Percentiles rank a stretch among this genome's conserved stretches.
Conservation (phyloP, 2,888 invertebrate species). For the Mesochorus sp. region DNA sequence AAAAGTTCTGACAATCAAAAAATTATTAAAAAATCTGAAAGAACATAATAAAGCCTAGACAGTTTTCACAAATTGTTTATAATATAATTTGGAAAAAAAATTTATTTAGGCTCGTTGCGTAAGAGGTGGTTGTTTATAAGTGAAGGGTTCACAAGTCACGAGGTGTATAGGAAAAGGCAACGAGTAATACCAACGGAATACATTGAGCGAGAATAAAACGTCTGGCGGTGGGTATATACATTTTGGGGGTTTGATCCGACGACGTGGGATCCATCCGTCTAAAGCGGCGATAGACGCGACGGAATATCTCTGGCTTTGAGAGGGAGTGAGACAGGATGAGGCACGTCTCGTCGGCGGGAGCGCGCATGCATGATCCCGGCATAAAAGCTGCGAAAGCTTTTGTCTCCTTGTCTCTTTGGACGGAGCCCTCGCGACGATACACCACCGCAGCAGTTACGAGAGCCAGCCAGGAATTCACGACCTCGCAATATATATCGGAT, state of each 20-base stretch:
- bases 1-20: too few relatives aligned
- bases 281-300: slow-evolving; percentile 20
- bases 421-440: slow-evolving; percentile 6
- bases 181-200: neutral
- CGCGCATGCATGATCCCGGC: slow-evolving; percentile 45
- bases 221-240: too few relatives aligned
- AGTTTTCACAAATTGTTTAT: too few relatives aligned
- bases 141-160: too few relatives aligned
- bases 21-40: too few relatives aligned
- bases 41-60: too few relatives aligned
- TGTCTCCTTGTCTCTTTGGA: slow-evolving; percentile 26
- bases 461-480: slow-evolving; percentile 8
- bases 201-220: slow-evolving; percentile 3
- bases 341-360: slow-evolving; percentile 17
- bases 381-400: slow-evolving; percentile 45
- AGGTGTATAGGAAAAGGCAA: too few relatives aligned
- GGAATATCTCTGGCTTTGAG: slow-evolving; percentile 4
- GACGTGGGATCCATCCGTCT: slow-evolving; percentile 41
- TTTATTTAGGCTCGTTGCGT: too few relatives aligned
- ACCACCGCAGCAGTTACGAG: neutral
- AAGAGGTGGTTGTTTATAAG: too few relatives aligned
- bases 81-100: too few relatives aligned
- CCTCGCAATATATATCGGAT: slow-evolving; percentile 5
- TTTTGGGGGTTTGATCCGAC: too few relatives aligned
- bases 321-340: slow-evolving; percentile 20